Percentiles rank a stretch among this genome's conserved stretches.
Conservation (phyloP, 2,888 invertebrate genomes). For the Drosophila tripunctata region DNA sequence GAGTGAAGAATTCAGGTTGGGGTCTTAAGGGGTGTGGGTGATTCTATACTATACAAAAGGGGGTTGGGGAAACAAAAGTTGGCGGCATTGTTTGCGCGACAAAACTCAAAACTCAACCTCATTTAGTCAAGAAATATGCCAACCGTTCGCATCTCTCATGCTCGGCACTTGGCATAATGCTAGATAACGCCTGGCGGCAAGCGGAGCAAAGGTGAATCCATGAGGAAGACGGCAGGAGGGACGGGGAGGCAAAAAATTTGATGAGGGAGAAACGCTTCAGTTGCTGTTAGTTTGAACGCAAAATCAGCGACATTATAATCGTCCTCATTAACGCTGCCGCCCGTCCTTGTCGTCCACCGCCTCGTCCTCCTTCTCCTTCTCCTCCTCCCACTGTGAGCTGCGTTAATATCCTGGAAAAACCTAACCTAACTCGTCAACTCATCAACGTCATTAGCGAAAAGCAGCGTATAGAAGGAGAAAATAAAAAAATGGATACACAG, state of each 20-base stretch:
- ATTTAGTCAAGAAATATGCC: slow-evolving; percentile 75
- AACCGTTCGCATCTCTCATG: slow-evolving; percentile 49
- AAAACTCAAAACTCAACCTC: slow-evolving; percentile 76
- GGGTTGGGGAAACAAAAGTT: slow-evolving; percentile 29
- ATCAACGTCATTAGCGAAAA: slow-evolving; percentile 78
- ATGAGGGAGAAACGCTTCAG: slow-evolving; percentile 50
- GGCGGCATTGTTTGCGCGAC: slow-evolving; percentile 74
- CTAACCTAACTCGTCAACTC: slow-evolving; percentile 79
- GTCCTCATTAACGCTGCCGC: slow-evolving; percentile 73
- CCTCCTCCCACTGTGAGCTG: slow-evolving; percentile 33
- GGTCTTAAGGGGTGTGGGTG: too few species aligned
- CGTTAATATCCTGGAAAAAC: slow-evolving; percentile 80
- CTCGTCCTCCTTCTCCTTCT: slow-evolving; percentile 9
- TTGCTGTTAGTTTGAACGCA: slow-evolving; percentile 78
- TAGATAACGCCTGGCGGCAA: slow-evolving; percentile 30
- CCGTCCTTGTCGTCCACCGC: slow-evolving; percentile 10
- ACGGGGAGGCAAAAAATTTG: slow-evolving; percentile 4
- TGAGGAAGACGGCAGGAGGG: neutral
- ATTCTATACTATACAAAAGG: slow-evolving; percentile 1
- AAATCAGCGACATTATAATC: slow-evolving; percentile 81
- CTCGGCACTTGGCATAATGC: slow-evolving; percentile 73
- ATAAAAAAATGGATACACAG: neutral
- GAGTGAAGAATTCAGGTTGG: neutral
- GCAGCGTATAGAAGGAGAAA: slow-evolving; percentile 24
- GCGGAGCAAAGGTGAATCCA: neutral